A percentile compares a stretch with the other conserved stretches of the same genome.
These are phyloP conservation scores for Gymnothorax javanicus DNA, from an alignment of 2,797 vertebrate genomes.

Conservation along the genomic window DNA sequence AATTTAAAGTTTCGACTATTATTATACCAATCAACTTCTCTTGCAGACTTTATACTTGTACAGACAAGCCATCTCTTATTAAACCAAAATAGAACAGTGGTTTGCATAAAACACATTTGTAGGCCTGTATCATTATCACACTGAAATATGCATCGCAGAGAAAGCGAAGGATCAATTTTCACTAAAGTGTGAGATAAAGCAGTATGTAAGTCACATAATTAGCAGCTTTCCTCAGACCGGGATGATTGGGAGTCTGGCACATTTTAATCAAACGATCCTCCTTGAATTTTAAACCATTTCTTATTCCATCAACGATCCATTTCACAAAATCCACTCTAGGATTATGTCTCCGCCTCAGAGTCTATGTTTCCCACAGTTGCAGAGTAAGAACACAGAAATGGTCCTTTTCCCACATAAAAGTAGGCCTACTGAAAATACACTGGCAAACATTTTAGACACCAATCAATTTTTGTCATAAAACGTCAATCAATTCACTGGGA, in stretches of 20 bases:
- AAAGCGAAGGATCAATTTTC: background rate
- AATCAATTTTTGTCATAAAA: background rate
- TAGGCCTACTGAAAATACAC: background rate
- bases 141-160: background rate
- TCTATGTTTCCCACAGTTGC: background rate
- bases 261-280: background rate
- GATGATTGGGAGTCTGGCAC: background rate
- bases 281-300: conserved; percentile 11
- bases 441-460: background rate
- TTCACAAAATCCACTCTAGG: background rate
- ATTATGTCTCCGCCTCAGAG: background rate
- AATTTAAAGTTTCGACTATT: background rate
- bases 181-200: background rate
- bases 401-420: background rate
- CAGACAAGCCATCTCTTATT: background rate
- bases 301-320: background rate
- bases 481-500: background rate
- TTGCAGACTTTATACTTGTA: background rate
- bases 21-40: background rate
- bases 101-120: background rate
- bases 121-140: background rate
- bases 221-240: background rate
- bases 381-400: background rate
- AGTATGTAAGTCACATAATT: background rate
- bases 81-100: background rate